Evolutionary conservation across 2,888 invertebrate species (phyloP).

Genomic region (Metellina segmentata): DNA sequence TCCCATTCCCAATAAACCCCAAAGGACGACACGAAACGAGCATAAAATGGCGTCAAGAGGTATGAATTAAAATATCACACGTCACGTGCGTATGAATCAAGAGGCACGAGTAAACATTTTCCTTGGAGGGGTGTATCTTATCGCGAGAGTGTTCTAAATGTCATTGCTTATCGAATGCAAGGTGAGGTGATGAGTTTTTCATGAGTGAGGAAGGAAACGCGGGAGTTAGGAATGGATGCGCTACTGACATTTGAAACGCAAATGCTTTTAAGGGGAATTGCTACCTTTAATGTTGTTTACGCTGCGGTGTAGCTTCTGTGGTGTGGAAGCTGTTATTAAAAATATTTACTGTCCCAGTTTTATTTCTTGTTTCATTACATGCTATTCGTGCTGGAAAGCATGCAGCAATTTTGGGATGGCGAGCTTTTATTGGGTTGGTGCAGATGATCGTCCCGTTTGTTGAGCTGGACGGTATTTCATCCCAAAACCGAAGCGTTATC

Average conservation of each 20-base stretch:
- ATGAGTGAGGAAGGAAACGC: not conserved
- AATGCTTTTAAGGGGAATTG: not conserved
- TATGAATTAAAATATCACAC: conserved; percentile 44
- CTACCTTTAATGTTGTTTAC: not conserved
- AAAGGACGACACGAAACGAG: not conserved
- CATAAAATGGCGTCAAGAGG: conserved; percentile 45
- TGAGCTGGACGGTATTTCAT: too few relatives aligned
- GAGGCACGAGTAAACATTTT: not conserved
- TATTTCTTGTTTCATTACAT: too few relatives aligned
- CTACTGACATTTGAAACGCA: too few relatives aligned
- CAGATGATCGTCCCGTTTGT: too few relatives aligned
- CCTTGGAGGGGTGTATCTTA: not conserved
- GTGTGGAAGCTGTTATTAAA: not conserved
- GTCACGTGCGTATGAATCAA: conserved; percentile 17
- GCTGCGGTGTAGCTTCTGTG: not conserved
- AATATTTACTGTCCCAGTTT: not conserved
- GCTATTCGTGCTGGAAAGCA: too few relatives aligned
- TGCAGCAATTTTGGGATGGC: too few relatives aligned
- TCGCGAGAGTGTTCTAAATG: conserved; percentile 1
- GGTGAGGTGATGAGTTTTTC: not conserved
- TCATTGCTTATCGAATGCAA: not conserved
- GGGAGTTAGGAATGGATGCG: not conserved
- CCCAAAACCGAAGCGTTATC: too few relatives aligned
- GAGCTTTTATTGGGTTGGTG: too few relatives aligned
- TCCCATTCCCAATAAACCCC: not conserved